Percentiles rank a stretch among this genome's conserved stretches.
Conservation (phyloP, 2,797 vertebrate genomes). For the Peromyscus melanophrys region DNA sequence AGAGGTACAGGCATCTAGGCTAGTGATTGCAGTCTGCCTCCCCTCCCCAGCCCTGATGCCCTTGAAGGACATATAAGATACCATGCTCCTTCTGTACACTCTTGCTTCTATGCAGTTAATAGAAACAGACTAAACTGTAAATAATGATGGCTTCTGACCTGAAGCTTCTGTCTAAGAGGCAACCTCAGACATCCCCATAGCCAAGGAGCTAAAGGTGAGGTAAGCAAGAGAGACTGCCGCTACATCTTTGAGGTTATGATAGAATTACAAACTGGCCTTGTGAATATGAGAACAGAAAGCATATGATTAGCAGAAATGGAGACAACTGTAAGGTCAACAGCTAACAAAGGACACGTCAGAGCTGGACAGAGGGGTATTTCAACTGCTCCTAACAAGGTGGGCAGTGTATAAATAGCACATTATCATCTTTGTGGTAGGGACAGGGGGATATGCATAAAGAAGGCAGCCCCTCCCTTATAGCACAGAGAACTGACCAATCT, state of each 20-base stretch:
- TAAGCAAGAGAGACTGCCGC: background rate
- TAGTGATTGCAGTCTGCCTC: too few species aligned
- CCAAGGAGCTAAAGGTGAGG: background rate
- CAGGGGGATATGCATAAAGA: background rate
- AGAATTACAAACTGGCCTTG: background rate
- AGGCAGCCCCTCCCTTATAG: background rate
- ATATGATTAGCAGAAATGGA: too few species aligned
- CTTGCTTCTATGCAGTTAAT: background rate
- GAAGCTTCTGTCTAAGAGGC: background rate
- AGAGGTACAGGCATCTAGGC: background rate
- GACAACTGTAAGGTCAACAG: background rate
- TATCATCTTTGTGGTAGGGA: too few species aligned
- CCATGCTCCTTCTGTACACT: background rate
- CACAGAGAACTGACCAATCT: background rate
- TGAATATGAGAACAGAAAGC: background rate
- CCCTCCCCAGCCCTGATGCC: background rate
- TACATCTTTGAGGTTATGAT: background rate
- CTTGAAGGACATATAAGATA: background rate
- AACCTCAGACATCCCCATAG: background rate
- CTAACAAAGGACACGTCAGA: background rate
- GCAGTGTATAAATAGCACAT: background rate
- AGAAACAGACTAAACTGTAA: background rate
- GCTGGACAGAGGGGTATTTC: background rate
- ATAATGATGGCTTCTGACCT: background rate
- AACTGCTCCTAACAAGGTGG: background rate